Conservation (phyloP, 2,113 vertebrate genomes). For the Aptenodytes patagonicus region DNA sequence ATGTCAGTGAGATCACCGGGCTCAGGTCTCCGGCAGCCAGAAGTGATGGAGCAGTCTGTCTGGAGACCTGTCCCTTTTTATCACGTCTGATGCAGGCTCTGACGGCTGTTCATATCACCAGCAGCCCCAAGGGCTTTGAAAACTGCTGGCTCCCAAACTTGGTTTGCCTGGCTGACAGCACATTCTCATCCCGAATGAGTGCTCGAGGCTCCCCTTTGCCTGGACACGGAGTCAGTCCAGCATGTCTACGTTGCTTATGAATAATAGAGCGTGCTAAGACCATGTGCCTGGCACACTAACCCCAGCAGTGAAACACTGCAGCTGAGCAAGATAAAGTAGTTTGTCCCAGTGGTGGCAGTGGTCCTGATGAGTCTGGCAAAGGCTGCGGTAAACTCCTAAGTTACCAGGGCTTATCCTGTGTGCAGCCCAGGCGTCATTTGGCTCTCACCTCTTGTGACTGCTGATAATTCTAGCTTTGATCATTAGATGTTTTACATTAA, state of each 20-base stretch:
- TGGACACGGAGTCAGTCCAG: not conserved
- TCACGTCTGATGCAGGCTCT: not conserved
- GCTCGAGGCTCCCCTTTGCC: not conserved
- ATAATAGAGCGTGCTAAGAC: not conserved
- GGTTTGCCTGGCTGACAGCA: rapidly evolving
- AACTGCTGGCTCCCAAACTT: not conserved
- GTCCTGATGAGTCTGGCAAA: not conserved
- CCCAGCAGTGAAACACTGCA: not conserved
- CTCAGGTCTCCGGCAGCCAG: not conserved
- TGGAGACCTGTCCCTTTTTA: not conserved
- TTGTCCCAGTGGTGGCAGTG: not conserved
- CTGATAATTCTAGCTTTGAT: not conserved
- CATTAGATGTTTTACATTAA: not conserved
- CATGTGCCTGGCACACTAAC: not conserved
- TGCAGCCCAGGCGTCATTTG: not conserved
- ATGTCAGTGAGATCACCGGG: too few relatives aligned
- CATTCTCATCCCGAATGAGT: rapidly evolving
- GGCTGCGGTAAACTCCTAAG: not conserved
- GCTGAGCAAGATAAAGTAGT: not conserved
- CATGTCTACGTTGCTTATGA: rapidly evolving
- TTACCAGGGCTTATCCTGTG: not conserved
- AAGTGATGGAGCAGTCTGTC: not conserved
- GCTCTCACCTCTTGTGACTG: not conserved
- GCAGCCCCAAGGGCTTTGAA: not conserved
- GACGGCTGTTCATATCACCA: not conserved